phyloP scores from a whole-genome alignment of 2,888 invertebrate species.

The Tipula lateralis region DNA sequence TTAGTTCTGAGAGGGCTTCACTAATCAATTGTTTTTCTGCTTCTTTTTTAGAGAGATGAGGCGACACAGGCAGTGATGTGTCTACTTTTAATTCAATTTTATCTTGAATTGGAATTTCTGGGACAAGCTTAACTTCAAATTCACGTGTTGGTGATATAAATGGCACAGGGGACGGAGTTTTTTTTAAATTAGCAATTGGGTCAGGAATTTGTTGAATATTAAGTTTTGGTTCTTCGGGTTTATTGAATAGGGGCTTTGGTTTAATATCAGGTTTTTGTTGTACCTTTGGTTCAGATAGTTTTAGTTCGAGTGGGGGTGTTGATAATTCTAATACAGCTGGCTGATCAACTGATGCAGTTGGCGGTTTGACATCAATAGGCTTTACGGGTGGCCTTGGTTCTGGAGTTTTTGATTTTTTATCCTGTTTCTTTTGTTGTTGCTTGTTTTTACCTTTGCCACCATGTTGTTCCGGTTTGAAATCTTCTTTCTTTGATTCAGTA shows the following conservation, averaged over 20 bases:
- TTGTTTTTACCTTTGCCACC: neutral
- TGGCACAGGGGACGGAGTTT: neutral
- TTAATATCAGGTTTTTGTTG: neutral
- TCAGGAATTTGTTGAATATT: neutral
- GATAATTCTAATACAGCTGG: neutral
- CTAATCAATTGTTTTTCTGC: constrained; percentile 25
- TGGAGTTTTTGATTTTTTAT: neutral
- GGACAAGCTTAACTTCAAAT: neutral
- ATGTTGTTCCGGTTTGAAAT: neutral
- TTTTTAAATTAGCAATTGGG: neutral
- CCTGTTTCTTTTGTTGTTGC: neutral
- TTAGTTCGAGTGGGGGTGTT: neutral
- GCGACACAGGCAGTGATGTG: neutral
- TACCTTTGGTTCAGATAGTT: neutral
- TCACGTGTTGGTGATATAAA: neutral
- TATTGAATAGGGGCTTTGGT: neutral
- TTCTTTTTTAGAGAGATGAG: neutral
- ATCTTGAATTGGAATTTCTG: neutral
- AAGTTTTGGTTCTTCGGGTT: neutral
- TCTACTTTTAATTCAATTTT: constrained; percentile 14
- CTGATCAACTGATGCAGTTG: neutral
- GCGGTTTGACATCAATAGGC: neutral
- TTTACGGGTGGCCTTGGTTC: neutral
- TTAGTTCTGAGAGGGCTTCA: constrained; percentile 26
- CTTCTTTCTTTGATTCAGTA: neutral